Base-by-base conservation (phyloP, 1,140 invertebrate genomes). In the Cecropterus lyciades region DNA sequence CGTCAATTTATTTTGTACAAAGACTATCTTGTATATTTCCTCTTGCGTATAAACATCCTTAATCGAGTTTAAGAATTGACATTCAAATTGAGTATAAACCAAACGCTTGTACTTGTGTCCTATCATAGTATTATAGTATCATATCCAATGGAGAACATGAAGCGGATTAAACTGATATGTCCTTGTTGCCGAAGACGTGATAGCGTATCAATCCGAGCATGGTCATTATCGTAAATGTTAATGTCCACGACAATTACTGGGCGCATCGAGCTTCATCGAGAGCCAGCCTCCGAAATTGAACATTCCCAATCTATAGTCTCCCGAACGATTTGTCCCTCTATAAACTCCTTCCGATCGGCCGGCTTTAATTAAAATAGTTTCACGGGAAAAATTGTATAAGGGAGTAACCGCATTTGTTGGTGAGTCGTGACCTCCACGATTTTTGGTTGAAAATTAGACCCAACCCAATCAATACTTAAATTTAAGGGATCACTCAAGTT, bases 211-310 rank as follows among this genome's bases (percentile, higher is more conserved):
- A 89, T 88, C 82, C 80, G 77, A 82, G 78, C 77, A 65, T 66
- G 77, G 81, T 78, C 80, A 87, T 88, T 89, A 85, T 86, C 87
- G 85, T 91, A 88, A 91, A 91, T 84, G 85, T 89, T 91, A 89
- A 91, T 89, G 87, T 80, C 77, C 70, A 80, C 75, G 80, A 85
- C 87, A 87, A 89, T 91, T 89, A 89, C 82, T 69, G 69, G 33
- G 65, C 70, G 76, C 77, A 75, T 75, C 73, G 67, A 86, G 78
- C 86, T 82, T 77, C 82, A 78, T 84, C 79, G 71, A 72, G 77
- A 84, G 77, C 57, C 72, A 49, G 70, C 72, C 76, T 69, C 73
- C 76, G 66, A 79, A 85, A 88, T 85, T 80, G 85, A 83, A 85
- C 84, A 83, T 81, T 85, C 77, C 81, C 81, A 82, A 87, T 87